Base-by-base conservation (phyloP, 2,113 vertebrate genomes). In the Leuciscus idus region DNA sequence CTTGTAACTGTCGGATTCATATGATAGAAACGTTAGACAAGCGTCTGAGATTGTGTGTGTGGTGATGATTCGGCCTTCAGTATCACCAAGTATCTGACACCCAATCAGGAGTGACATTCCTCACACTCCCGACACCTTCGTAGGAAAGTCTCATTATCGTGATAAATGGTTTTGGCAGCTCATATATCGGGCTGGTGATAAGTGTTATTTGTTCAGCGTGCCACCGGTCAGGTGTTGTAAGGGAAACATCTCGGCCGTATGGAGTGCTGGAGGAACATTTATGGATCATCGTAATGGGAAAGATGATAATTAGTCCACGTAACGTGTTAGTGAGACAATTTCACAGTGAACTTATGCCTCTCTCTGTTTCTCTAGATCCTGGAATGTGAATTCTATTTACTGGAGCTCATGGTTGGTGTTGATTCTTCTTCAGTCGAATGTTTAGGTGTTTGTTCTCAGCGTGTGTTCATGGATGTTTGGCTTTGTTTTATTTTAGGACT, bases 361-460 rank as follows among this genome's bases (percentile, higher is more conserved):
- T 78, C 17, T 46, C 39, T 57, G 13, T 55, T 17, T 55, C 48
- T 52, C 9, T 94, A 99, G 98, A 97, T 99, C 95, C 91, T 99
- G 95, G 98, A 99, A 96, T 99, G 98, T 95, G 98, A 99, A 95
- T 99, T 99, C 95, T 99, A 99, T 94, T 96, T 99, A 87, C 93
- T 99, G 95, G 98, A 99, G 93, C 93, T 99, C 93, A 99, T 99
- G 98, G 98, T 98, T 93, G 93, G 97, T 90, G 68, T 73, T 17
- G 19, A 9, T 13, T 52, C 33, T 43, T 48, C 6, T 57, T 43
- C 3, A 6, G 13, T 19, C 28, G 26, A 26, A 23, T 62, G 48
- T 55, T 55, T 59, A 3, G 28, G 10, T 23, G 77, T 23, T 28
- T 59, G 30, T 7, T 72, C 33, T 68, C 4, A 23, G 30, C 30